These are phyloP conservation scores for Brachionus plicatilis DNA, from an alignment of 1,140 invertebrate species.

Conservation along the genomic window DNA sequence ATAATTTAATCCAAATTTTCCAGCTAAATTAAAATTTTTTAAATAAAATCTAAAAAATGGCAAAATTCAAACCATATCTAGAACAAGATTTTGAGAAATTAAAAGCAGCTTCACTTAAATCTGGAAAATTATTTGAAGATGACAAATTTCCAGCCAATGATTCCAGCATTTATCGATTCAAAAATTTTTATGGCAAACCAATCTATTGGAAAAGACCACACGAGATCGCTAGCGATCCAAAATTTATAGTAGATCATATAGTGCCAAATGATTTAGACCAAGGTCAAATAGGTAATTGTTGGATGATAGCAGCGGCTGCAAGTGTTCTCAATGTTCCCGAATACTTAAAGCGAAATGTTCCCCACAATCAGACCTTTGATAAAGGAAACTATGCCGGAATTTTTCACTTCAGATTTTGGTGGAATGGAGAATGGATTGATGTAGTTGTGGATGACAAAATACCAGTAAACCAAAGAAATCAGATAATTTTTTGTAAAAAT, in stretches of 20 bases:
- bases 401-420: slow-evolving; percentile 57
- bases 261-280: slow-evolving; percentile 24
- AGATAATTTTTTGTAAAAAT: slow-evolving; percentile 20
- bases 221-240: not conserved
- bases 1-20: not conserved
- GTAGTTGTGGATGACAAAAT: slow-evolving; percentile 58
- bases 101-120: slow-evolving; percentile 5
- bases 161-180: not conserved
- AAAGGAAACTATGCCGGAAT: slow-evolving; percentile 45
- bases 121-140: slow-evolving; percentile 35
- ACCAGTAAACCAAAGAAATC: slow-evolving; percentile 46
- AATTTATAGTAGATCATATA: slow-evolving; percentile 38
- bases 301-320: slow-evolving; percentile 7
- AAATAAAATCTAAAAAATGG: not conserved
- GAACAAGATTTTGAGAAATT: slow-evolving; percentile 28
- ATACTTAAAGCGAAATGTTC: slow-evolving; percentile 23
- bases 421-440: slow-evolving; percentile 57
- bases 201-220: slow-evolving; percentile 32
- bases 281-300: slow-evolving; percentile 38
- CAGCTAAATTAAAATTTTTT: not conserved
- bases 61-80: slow-evolving; percentile 11
- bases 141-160: slow-evolving; percentile 40
- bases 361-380: slow-evolving; percentile 28
- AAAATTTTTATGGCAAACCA: not conserved
- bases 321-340: not conserved